These are phyloP conservation scores for Alitta virens DNA, from an alignment of 2,888 invertebrate species.

Conservation along the genomic window DNA sequence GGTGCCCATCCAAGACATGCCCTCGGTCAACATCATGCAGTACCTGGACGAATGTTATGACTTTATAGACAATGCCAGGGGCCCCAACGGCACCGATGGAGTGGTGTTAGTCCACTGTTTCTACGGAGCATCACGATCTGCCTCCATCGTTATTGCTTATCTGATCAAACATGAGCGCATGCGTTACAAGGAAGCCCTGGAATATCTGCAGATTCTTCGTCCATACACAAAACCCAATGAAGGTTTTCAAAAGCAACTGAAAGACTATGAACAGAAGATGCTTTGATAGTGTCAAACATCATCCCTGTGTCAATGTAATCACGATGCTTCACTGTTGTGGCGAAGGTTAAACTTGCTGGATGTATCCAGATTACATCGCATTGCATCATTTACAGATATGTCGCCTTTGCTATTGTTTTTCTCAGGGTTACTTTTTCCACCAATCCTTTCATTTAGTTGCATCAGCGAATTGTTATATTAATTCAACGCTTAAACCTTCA, in stretches of 20 bases:
- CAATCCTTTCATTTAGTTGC: no score
- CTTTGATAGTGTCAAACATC: not conserved
- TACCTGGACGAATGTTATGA: conserved; percentile 24
- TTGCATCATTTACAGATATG: no score
- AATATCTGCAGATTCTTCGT: conserved; percentile 22
- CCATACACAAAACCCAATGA: conserved; percentile 25
- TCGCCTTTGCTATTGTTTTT: no score
- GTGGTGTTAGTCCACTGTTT: conserved; percentile 26
- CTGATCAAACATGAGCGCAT: conserved; percentile 24
- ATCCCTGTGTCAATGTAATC: no score
- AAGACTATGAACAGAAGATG: conserved; percentile 16
- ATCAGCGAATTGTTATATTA: no score
- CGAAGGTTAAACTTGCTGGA: no score
- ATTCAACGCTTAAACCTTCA: no score
- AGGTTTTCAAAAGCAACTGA: conserved; percentile 24
- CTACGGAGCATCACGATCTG: conserved; percentile 27
- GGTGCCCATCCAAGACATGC: conserved; percentile 24
- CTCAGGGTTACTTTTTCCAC: no score
- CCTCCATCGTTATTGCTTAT: conserved; percentile 25
- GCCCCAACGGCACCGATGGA: not conserved
- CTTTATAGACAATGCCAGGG: conserved; percentile 27
- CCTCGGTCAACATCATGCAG: conserved; percentile 22
- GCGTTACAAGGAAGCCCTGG: conserved; percentile 24
- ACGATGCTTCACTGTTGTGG: no score
- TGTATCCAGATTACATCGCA: no score